Conservation (phyloP, 2,113 vertebrate species). For the Nycticorax nycticorax region DNA sequence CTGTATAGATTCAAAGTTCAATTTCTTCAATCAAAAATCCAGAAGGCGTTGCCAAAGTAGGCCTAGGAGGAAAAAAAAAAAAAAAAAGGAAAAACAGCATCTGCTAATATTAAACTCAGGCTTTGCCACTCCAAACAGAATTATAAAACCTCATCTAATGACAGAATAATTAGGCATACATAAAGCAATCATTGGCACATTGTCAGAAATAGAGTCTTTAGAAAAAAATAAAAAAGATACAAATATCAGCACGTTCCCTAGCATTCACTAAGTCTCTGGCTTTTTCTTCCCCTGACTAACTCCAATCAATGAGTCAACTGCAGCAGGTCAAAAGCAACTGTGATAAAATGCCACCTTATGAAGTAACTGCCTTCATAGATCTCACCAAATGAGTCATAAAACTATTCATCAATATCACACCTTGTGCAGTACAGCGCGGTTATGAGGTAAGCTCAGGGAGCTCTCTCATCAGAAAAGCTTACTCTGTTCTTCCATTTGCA, state of each 20-base stretch:
- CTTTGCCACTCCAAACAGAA: neutral
- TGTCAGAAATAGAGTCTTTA: neutral
- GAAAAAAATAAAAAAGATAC: neutral
- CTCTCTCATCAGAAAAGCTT: slow-evolving; percentile 39
- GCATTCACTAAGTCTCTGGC: neutral
- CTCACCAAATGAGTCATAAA: slow-evolving; percentile 69
- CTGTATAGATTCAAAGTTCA: slow-evolving; percentile 5
- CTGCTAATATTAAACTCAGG: neutral
- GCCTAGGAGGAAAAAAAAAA: neutral
- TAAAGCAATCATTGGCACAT: neutral
- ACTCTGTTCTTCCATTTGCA: neutral
- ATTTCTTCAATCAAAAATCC: neutral
- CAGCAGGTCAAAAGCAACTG: slow-evolving; percentile 43
- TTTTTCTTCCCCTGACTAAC: slow-evolving; percentile 14
- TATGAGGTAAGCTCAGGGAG: neutral
- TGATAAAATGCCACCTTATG: slow-evolving; percentile 70
- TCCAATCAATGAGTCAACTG: slow-evolving; percentile 67
- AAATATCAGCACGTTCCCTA: slow-evolving; percentile 5
- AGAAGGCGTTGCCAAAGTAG: neutral
- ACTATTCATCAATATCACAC: slow-evolving; percentile 63
- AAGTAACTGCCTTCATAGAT: slow-evolving; percentile 69
- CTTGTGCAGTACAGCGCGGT: neutral
- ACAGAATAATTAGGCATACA: slow-evolving; percentile 43
- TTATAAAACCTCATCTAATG: neutral
- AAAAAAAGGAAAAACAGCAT: neutral